Base-by-base conservation (phyloP, 1,140 invertebrate species). In the Arctopsyche grandis region DNA sequence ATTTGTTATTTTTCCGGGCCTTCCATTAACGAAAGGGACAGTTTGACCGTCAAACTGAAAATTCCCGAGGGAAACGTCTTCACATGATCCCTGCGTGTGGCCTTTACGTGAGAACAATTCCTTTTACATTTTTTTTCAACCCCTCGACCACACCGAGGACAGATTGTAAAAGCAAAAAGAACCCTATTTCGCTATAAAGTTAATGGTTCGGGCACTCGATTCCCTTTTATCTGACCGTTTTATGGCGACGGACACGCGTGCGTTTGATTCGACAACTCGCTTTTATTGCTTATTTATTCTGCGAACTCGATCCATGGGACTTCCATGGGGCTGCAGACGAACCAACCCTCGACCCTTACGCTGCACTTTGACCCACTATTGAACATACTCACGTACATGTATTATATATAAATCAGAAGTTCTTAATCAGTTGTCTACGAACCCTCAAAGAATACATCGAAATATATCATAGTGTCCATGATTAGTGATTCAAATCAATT, bases 221-320 rank as follows among this genome's bases (percentile, higher is more conserved):
- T 52, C 44, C 44, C 46, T 52, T 74, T 48, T 74, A 16, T 52
- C 21, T 22, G 70, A 9, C 22, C 70, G 70, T 43, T 74, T 74
- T 74, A 74, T 43, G 70, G 38, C 70, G 24, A 16, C 70, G 43
- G 43, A 16, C 70, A 26, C 38, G 70, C 70, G 44, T 56, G 38
- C 43, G 14, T 74, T 56, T 56, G 70, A 74, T 74, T 74, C 70
- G 70, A 48, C 43, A 74, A 52, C 43, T 74, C 24, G n/a, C 46
- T 70, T 74, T 74, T 74, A 74, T 74, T 56, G 70, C 70, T 74
- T 74, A 74, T 74, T 74, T 74, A 74, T 74, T 74, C 70, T 9
- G 22, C 19, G 43, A 43, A n/a, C 26, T n/a, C 48, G 48, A 52
- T 52, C 16, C 48, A 10, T 52, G 16, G 12, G 1, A 52, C 16